phyloP scores from a whole-genome alignment of 2,888 invertebrate species.

The Ischnura elegans region DNA sequence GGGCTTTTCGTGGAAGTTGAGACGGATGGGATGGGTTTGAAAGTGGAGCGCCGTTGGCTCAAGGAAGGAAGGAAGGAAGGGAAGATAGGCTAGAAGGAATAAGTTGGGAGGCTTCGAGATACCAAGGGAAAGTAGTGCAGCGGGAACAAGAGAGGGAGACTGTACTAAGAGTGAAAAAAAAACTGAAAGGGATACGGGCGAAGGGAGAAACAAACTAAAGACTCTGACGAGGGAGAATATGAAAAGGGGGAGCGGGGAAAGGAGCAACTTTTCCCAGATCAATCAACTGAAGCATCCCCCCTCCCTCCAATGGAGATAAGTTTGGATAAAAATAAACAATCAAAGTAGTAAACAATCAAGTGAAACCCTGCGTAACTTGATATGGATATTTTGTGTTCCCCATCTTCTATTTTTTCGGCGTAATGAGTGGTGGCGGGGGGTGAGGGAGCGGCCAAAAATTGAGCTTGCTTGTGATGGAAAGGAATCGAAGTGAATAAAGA shows the following conservation, averaged over 20 bases:
- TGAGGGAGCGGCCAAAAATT: neutral
- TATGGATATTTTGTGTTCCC: neutral
- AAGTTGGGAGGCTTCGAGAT: neutral
- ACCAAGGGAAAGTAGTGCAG: neutral
- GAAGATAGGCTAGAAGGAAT: neutral
- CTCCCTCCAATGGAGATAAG: neutral
- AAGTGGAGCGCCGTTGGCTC: neutral
- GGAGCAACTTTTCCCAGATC: neutral
- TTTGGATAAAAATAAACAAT: constrained; percentile 15
- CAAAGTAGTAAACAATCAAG: neutral
- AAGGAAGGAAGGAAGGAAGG: neutral
- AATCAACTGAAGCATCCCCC: neutral
- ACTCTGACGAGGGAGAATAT: neutral
- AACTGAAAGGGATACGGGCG: neutral
- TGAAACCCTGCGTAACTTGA: neutral
- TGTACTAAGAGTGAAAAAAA: neutral
- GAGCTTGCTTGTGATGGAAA: neutral
- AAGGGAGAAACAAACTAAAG: neutral
- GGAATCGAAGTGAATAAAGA: neutral
- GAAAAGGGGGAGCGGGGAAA: neutral
- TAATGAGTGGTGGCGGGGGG: neutral
- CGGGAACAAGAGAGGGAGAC: neutral
- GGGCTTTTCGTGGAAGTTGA: neutral
- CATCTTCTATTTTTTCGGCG: neutral
- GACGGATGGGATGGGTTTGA: neutral